A percentile compares a stretch with the other conserved stretches of the same genome.
These are phyloP conservation scores for Struthio camelus DNA, from an alignment of 2,113 vertebrate species.

Conservation along the genomic window DNA sequence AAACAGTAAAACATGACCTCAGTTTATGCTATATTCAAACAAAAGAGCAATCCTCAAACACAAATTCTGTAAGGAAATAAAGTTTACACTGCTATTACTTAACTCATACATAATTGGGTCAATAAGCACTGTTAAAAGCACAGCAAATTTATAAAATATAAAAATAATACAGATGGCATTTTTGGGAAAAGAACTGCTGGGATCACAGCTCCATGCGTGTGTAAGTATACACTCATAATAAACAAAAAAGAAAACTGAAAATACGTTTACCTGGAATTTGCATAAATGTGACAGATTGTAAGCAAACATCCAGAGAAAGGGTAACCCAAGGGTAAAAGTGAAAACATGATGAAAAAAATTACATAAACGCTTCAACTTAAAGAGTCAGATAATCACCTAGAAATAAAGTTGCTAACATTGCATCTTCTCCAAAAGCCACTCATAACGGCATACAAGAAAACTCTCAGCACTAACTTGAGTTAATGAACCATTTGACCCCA, in stretches of 20 bases:
- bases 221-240: neutral
- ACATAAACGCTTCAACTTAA: neutral
- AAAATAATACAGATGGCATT: neutral
- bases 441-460: neutral
- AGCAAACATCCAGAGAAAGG: neutral
- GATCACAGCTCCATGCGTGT: neutral
- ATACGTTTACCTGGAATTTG: neutral
- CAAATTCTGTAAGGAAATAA: neutral
- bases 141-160: neutral
- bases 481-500: neutral
- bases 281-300: neutral
- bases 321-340: neutral
- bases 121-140: neutral
- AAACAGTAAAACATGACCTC: neutral
- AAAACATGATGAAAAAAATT: neutral
- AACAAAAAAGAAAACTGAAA: neutral
- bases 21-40: neutral
- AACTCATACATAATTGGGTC: neutral
- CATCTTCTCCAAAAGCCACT: neutral
- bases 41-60: neutral
- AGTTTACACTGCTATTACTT: neutral
- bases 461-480: neutral
- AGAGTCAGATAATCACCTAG: neutral
- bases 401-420: neutral
- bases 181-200: neutral